These are phyloP conservation scores for Bombylius major DNA, from an alignment of 2,888 invertebrate species.

Conservation along the genomic window DNA sequence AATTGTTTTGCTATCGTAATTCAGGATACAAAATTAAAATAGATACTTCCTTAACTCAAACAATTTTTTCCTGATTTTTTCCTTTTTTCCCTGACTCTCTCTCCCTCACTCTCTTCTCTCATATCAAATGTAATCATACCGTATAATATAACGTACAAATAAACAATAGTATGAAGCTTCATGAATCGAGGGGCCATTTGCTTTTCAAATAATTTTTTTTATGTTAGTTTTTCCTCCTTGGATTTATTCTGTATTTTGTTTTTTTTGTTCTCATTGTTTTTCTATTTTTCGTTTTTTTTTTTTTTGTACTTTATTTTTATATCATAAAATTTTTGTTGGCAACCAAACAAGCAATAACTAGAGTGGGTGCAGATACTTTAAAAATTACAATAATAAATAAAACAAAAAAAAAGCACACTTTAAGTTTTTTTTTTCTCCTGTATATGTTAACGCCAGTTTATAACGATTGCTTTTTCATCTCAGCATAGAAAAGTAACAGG, in stretches of 20 bases:
- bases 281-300: no score
- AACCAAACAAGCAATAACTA: slow-evolving; percentile 1
- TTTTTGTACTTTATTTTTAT: no score
- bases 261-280: no score
- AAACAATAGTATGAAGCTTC: background rate
- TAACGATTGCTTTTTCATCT: no score
- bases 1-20: slow-evolving; percentile 5
- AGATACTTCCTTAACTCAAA: background rate
- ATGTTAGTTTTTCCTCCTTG: no score
- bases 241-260: no score
- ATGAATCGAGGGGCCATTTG: slow-evolving; percentile 7
- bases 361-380: slow-evolving; percentile 5
- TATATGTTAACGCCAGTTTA: no score
- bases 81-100: background rate
- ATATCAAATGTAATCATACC: no score
- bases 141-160: background rate
- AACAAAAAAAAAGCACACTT: no score
- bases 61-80: background rate
- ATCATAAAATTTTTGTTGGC: background rate
- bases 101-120: no score
- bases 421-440: no score
- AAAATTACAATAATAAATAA: slow-evolving; percentile 1
- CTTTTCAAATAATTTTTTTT: background rate
- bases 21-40: slow-evolving; percentile 3
- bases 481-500: no score